These are phyloP conservation scores for Phytoseiulus persimilis DNA, from an alignment of 2,888 invertebrate genomes.

Conservation along the genomic window DNA sequence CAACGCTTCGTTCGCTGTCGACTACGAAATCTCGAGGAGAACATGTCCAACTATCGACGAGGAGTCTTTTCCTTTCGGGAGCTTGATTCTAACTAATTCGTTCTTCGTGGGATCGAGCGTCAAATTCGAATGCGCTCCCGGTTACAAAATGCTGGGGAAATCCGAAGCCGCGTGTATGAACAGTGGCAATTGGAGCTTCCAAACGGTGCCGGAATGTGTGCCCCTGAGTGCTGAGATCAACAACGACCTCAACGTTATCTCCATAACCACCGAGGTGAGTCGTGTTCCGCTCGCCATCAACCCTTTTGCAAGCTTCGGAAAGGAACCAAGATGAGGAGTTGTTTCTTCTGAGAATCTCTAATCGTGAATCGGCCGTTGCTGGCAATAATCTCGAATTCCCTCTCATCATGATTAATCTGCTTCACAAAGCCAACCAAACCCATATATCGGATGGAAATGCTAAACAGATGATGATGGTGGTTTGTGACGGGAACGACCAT, in stretches of 20 bases:
- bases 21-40: slow-evolving; percentile 8
- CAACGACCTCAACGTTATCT: slow-evolving; percentile 6
- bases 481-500: neutral
- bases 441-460: neutral
- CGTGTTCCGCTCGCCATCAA: neutral
- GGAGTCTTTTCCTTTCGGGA: slow-evolving; percentile 33
- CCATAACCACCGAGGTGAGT: neutral
- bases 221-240: slow-evolving; percentile 16
- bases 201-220: slow-evolving; percentile 28
- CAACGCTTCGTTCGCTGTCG: slow-evolving; percentile 15
- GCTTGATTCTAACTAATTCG: neutral
- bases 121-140: slow-evolving; percentile 37
- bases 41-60: slow-evolving; percentile 22
- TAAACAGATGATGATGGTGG: neutral
- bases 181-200: slow-evolving; percentile 8
- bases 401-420: too few relatives aligned
- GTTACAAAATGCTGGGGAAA: slow-evolving; percentile 7
- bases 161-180: slow-evolving; percentile 14
- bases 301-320: neutral
- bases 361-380: neutral
- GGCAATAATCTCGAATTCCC: neutral
- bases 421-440: neutral
- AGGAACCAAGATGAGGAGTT: neutral
- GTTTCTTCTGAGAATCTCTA: too few relatives aligned
- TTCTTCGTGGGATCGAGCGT: slow-evolving; percentile 23